Evolutionary conservation across 2,888 invertebrate genomes (phyloP), one percentile per base, ranked within the genome.

Genomic region (Pycnomerus fuliginosus): DNA sequence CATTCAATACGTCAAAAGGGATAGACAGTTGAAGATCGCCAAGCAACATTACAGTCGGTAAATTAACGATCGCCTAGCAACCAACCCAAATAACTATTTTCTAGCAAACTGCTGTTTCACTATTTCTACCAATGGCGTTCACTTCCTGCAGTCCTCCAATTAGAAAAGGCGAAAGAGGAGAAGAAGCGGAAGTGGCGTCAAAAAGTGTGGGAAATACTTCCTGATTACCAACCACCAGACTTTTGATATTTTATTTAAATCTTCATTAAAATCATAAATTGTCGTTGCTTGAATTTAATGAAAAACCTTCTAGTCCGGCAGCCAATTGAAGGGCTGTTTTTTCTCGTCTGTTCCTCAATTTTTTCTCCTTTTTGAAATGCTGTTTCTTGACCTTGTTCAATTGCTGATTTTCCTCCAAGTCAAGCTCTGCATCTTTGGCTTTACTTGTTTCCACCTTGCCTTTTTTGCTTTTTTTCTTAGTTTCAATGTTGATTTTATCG

Each of bases 121-220:
- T 74, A 72, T 24, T 66, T 79, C 30, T 76, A 78, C 32, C 73
- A 77, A 53, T 85, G 85, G 86, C 76, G 79, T 50, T 78, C 80
- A 1, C 67, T 85, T 42, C 83, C 84, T 2, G 80, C 80, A 25
- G 73, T 85, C 25, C 74, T 83, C 38, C 76, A 79, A 44, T 67
- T 84, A 46, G 80, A 83, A 65, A 78, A 80, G 53, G 81, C 83
- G 50, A 84, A 83, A 52, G 85, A 86, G 56, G 76, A 77, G 38
- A 77, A 84, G 30, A 83, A 84, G 61, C 76, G 78, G 52, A 79
- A 80, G 61, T 86, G 85, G 85, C 74, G 85, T 31, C 74, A 82
- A 62, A 85, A 83, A 70, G 85, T 86, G 7, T 78, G 83, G 71
- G 82, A 84, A 69, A 77, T 86, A 27, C 72, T 86, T 37, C 85